Evolutionary conservation across 2,797 vertebrate species (phyloP).

Genomic region (Poliocrania exsul): DNA sequence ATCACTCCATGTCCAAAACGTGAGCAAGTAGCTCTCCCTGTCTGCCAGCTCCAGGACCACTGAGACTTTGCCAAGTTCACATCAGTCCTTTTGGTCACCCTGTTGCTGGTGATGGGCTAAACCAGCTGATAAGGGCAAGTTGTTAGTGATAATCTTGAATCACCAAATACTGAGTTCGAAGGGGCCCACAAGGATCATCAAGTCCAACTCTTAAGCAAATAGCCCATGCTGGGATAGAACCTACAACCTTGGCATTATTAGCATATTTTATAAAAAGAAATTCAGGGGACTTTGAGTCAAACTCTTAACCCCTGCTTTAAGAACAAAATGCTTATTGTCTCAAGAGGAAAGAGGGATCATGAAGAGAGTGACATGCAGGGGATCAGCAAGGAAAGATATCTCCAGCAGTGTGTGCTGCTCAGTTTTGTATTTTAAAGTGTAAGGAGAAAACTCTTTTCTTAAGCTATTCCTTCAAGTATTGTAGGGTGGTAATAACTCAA

Average conservation of each 20-base stretch:
- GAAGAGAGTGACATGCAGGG: background rate
- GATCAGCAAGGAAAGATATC: background rate
- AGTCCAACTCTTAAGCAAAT: background rate
- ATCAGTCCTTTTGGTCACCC: background rate
- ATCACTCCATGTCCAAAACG: rapidly evolving
- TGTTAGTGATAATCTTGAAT: background rate
- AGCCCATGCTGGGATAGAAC: background rate
- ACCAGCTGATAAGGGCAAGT: background rate
- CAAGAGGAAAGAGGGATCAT: background rate
- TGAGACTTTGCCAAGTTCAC: background rate
- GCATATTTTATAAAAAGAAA: background rate
- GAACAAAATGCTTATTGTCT: background rate
- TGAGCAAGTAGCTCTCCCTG: background rate
- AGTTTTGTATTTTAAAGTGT: background rate
- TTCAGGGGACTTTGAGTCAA: background rate
- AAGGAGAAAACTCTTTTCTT: background rate
- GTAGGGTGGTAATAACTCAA: background rate
- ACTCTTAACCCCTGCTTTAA: background rate
- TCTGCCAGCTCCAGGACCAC: background rate
- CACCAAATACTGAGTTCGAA: background rate
- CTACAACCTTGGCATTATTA: background rate
- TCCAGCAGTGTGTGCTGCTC: background rate
- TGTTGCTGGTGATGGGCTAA: background rate
- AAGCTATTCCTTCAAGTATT: background rate
- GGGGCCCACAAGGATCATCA: background rate